Evolutionary conservation across 2,113 vertebrate genomes (phyloP).

Genomic region (Chionodraco myersi): DNA sequence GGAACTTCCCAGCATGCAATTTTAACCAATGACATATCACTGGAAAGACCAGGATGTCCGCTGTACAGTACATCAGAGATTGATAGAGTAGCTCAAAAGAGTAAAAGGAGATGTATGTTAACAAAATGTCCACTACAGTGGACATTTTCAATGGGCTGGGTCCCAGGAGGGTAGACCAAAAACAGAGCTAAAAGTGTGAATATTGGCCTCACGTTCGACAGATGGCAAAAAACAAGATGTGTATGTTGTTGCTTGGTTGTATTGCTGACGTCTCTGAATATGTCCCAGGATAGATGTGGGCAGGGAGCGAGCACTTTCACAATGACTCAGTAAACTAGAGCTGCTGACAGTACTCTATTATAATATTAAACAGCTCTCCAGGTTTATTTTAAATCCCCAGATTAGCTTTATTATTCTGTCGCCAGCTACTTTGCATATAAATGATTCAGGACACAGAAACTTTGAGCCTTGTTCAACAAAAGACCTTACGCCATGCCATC

Average conservation of each 20-base stretch:
- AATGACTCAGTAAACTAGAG: conserved; percentile 3
- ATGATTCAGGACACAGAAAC: conserved; percentile 68
- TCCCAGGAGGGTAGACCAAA: neutral
- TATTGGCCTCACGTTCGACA: neutral
- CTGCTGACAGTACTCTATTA: conserved; percentile 28
- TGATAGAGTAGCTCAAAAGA: no score
- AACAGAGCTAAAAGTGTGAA: neutral
- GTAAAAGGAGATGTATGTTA: no score
- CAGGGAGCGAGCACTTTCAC: neutral
- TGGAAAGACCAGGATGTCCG: no score
- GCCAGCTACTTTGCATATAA: conserved; percentile 56
- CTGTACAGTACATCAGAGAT: no score
- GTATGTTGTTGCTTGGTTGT: neutral
- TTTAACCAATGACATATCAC: no score
- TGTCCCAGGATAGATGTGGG: neutral
- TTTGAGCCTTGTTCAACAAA: conserved; percentile 65
- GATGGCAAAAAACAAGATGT: neutral
- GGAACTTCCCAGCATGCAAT: no score
- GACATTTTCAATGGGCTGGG: no score
- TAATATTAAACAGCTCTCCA: conserved; percentile 46
- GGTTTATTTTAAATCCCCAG: conserved; percentile 43
- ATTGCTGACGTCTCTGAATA: neutral
- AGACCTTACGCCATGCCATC: conserved; percentile 63
- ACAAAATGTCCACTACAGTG: no score
- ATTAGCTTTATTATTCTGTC: conserved; percentile 57